phyloP scores from a whole-genome alignment of 1,140 invertebrate genomes.

The Sinella curviseta region DNA sequence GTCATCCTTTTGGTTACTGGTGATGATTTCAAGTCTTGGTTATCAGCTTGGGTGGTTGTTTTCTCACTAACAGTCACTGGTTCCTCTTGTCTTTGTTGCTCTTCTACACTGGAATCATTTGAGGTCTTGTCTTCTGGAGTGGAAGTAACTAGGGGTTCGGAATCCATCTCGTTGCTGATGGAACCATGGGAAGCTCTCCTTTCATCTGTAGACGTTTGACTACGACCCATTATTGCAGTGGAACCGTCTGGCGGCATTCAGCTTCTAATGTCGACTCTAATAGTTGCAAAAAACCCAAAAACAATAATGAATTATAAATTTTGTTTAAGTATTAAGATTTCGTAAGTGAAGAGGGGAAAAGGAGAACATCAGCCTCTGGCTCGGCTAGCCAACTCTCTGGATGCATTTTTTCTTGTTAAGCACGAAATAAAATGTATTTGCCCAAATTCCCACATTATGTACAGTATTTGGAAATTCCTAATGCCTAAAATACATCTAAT shows the following conservation, averaged over 20 bases:
- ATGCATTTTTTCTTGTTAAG: too few relatives aligned
- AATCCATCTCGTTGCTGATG: background rate
- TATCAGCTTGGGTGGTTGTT: too few relatives aligned
- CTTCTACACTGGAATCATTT: too few relatives aligned
- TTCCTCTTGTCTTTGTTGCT: too few relatives aligned
- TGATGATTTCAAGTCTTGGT: background rate
- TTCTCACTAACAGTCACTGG: too few relatives aligned
- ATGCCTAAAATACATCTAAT: too few relatives aligned
- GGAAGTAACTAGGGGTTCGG: background rate
- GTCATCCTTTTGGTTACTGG: background rate
- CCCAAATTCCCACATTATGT: too few relatives aligned
- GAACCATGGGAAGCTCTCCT: background rate
- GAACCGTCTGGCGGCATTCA: constrained; percentile 2
- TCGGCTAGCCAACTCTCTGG: too few relatives aligned
- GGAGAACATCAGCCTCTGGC: too few relatives aligned
- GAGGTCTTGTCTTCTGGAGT: background rate
- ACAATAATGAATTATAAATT: background rate
- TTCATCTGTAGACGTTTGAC: background rate
- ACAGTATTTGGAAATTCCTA: too few relatives aligned
- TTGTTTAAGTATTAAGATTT: background rate
- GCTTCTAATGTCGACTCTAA: background rate
- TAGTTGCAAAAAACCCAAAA: background rate
- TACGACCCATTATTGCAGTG: background rate
- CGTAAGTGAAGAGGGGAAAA: too few relatives aligned
- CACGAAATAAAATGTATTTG: too few relatives aligned